Evolutionary conservation across 2,797 vertebrate genomes (phyloP).

Genomic region (Platyrinchus mystaceus): DNA sequence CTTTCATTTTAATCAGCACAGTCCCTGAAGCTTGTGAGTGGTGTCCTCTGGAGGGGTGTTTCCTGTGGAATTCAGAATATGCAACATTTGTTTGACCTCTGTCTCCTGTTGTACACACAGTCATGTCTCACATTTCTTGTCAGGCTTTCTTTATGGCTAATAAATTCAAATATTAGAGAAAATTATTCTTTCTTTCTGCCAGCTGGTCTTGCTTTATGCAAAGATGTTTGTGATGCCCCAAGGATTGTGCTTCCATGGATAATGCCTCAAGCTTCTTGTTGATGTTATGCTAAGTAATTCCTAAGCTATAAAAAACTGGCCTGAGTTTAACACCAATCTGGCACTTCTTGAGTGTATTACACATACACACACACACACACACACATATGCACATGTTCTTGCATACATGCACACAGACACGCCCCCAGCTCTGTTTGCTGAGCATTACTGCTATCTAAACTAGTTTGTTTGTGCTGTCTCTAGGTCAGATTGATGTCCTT

Average conservation of each 20-base stretch:
- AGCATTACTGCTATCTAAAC: neutral
- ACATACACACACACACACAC: fast-evolving
- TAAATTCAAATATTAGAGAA: slow-evolving; percentile 7
- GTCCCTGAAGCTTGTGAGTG: neutral
- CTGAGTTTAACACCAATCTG: neutral
- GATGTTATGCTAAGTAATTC: neutral
- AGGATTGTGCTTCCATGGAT: neutral
- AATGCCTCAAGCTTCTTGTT: neutral
- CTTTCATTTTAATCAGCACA: neutral
- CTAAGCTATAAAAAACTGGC: neutral
- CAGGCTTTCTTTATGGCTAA: neutral
- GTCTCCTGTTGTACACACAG: neutral
- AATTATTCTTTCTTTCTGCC: neutral
- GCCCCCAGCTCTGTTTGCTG: neutral
- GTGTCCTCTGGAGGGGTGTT: neutral
- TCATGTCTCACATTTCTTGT: neutral
- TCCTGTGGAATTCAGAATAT: slow-evolving; percentile 20
- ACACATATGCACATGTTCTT: fast-evolving
- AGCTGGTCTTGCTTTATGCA: neutral
- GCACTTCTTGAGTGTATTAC: neutral
- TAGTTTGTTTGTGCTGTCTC: neutral
- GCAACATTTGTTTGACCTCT: slow-evolving; percentile 12
- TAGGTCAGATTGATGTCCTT: neutral
- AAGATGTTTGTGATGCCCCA: neutral
- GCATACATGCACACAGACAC: fast-evolving